Conservation (phyloP, 2,797 vertebrate genomes). For the Sibirionetta formosa region DNA sequence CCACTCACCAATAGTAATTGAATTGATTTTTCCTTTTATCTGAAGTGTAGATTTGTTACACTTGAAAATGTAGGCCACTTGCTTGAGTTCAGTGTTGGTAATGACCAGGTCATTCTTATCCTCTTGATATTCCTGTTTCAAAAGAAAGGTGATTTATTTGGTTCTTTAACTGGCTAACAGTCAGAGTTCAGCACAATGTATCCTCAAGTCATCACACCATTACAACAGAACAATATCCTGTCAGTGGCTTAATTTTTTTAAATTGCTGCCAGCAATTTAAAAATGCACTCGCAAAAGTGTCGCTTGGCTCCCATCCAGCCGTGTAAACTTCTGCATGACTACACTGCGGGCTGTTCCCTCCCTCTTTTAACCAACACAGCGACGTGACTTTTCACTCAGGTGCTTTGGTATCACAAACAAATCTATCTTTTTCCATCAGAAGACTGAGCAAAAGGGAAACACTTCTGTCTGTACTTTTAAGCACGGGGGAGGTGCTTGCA, state of each 20-base stretch:
- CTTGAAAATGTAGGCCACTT: constrained; percentile 94
- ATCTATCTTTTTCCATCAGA: neutral
- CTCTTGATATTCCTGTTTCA: constrained; percentile 93
- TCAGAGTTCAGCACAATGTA: constrained; percentile 32
- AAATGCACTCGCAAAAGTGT: neutral
- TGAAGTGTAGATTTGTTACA: constrained; percentile 94
- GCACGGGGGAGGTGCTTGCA: neutral
- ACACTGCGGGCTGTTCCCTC: neutral
- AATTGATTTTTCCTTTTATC: constrained; percentile 98
- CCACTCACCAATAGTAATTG: constrained; percentile 92
- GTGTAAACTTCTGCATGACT: neutral
- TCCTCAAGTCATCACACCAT: constrained; percentile 2
- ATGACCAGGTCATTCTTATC: constrained; percentile 92
- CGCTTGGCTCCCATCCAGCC: neutral
- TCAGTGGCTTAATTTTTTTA: neutral
- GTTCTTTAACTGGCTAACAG: constrained; percentile 37
- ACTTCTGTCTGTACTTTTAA: neutral
- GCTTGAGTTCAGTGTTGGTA: constrained; percentile 93
- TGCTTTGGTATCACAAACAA: neutral
- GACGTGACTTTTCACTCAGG: neutral
- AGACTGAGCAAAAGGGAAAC: neutral
- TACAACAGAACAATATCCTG: constrained; percentile 21
- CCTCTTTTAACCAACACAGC: neutral
- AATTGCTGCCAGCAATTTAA: neutral
- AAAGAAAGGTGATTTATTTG: constrained; percentile 59